These are phyloP conservation scores for Melozone crissalis DNA, from an alignment of 2,113 vertebrate genomes.

Conservation along the genomic window DNA sequence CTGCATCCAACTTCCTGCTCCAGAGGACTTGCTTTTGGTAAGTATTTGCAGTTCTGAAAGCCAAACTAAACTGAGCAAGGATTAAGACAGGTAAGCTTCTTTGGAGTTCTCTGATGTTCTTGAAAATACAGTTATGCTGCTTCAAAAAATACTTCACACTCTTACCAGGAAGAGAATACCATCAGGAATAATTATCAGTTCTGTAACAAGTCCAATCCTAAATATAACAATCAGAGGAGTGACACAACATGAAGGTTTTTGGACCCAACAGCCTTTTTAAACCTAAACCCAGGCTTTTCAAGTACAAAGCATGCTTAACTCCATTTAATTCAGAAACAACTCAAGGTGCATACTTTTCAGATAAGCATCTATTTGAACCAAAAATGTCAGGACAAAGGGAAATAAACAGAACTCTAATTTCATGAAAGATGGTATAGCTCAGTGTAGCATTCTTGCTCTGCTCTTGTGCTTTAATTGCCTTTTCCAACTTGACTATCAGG, in stretches of 20 bases:
- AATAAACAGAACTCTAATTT: background rate
- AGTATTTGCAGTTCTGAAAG: background rate
- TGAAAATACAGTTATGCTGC: background rate
- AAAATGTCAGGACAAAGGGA: background rate
- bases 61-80: background rate
- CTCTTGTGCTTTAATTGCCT: background rate
- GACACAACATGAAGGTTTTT: background rate
- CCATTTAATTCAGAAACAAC: background rate
- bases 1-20: background rate
- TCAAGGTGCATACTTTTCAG: background rate
- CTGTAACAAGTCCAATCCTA: background rate
- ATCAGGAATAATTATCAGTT: background rate
- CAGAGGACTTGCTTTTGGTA: background rate
- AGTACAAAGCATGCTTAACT: background rate
- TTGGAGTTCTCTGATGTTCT: background rate
- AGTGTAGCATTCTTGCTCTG: background rate
- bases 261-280: background rate
- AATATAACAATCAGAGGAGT: background rate
- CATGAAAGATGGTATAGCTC: background rate
- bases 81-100: background rate
- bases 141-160: background rate
- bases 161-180: background rate
- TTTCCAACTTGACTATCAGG: background rate
- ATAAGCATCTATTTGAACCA: background rate
- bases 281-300: background rate